Percentiles rank a stretch among this genome's conserved stretches.
These are phyloP conservation scores for Falco columbarius DNA, from an alignment of 2,797 vertebrate genomes.

Conservation along the genomic window DNA sequence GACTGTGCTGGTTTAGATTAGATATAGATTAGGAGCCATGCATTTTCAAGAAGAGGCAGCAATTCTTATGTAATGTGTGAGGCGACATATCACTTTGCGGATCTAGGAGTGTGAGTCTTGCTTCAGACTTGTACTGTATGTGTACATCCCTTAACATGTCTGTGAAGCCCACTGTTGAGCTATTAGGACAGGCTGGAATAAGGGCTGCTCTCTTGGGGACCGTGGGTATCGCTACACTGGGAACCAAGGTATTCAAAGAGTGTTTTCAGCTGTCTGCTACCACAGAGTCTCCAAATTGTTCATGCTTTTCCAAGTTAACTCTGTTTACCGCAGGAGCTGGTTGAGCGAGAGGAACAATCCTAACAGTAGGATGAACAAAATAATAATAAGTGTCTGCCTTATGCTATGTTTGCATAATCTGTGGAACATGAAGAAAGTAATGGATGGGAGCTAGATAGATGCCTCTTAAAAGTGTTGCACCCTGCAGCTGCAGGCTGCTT, in stretches of 20 bases:
- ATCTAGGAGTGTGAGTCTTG: background rate
- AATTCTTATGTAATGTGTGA: background rate
- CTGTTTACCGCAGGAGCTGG: background rate
- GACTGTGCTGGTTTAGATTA: background rate
- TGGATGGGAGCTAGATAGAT: rapidly evolving
- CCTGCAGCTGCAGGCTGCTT: background rate
- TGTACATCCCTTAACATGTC: background rate
- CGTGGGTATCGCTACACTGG: background rate
- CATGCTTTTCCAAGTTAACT: background rate
- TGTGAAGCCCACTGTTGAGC: background rate
- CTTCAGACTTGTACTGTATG: background rate
- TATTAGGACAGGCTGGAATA: background rate
- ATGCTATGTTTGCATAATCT: background rate
- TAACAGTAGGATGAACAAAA: background rate
- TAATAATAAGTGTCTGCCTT: background rate
- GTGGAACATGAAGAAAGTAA: background rate
- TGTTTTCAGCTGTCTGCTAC: background rate
- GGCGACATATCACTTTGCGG: rapidly evolving
- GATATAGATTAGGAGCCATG: background rate
- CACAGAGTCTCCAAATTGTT: background rate
- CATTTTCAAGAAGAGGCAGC: background rate
- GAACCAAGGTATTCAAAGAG: background rate
- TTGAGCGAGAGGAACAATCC: background rate
- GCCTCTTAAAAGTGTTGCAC: background rate
- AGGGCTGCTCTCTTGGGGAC: background rate